phyloP scores from a whole-genome alignment of 1,140 invertebrate genomes.

The Temnothorax nylanderi region DNA sequence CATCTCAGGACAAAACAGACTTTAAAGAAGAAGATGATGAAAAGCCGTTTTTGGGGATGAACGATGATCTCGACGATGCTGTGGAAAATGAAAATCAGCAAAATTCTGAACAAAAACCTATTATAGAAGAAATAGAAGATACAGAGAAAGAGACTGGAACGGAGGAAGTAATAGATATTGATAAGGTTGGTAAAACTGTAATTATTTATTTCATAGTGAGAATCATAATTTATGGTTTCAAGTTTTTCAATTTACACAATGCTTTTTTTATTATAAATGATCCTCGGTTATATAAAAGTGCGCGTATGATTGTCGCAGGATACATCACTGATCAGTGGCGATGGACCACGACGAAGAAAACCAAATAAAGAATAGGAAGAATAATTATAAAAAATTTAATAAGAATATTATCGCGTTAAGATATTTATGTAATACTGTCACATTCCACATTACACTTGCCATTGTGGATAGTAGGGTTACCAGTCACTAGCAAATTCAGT shows the following conservation, averaged over 20 bases:
- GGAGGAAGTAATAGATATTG: constrained; percentile 80
- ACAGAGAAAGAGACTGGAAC: constrained; percentile 83
- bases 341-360: constrained; percentile 84
- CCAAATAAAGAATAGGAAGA: constrained; percentile 81
- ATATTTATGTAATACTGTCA: constrained; percentile 76
- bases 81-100: constrained; percentile 62
- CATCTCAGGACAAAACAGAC: constrained; percentile 87
- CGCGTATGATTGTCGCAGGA: constrained; percentile 32
- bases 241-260: background rate
- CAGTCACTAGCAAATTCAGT: constrained; percentile 60
- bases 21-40: constrained; percentile 82
- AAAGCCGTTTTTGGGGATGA: constrained; percentile 57
- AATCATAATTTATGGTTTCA: background rate
- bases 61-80: constrained; percentile 36
- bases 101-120: constrained; percentile 71
- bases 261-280: background rate
- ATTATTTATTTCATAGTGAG: background rate
- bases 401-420: constrained; percentile 53
- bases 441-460: constrained; percentile 77
- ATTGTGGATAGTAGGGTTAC: constrained; percentile 67
- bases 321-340: constrained; percentile 61
- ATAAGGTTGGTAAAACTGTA: constrained; percentile 70
- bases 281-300: background rate
- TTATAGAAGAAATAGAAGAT: constrained; percentile 77
- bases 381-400: constrained; percentile 57